phyloP scores from a whole-genome alignment of 1,140 invertebrate genomes.

The Drosophila kohkoa region DNA sequence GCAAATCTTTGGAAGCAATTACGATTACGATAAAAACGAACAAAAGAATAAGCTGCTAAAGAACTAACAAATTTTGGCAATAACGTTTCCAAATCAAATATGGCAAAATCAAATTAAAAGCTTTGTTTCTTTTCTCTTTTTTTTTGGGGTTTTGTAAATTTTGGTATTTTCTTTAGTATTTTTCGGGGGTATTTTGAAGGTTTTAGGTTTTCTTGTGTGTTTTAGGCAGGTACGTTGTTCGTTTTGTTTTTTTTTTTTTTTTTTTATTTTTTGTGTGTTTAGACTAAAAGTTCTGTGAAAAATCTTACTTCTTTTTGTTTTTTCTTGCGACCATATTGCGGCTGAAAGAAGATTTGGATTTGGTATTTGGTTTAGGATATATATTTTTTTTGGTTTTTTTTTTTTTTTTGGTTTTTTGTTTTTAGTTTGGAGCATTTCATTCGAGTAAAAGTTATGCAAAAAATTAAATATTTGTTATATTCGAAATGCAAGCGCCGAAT shows the following conservation, averaged over 20 bases:
- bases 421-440: constrained; percentile 24
- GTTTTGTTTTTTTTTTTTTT: constrained; percentile 12
- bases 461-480: constrained; percentile 19
- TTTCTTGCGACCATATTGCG: constrained; percentile 94
- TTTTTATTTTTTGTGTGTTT: constrained; percentile 30
- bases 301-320: constrained; percentile 98
- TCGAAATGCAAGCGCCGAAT: constrained; percentile 63
- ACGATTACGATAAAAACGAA: constrained; percentile 33
- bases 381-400: constrained; percentile 47
- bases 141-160: constrained; percentile 21
- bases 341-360: constrained; percentile 85
- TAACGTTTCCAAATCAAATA: constrained; percentile 57
- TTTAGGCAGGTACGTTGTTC: constrained; percentile 38
- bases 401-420: constrained; percentile 34
- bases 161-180: constrained; percentile 19
- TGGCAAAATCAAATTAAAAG: constrained; percentile 48
- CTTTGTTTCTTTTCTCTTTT: constrained; percentile 37
- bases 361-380: constrained; percentile 67
- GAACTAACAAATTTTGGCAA: constrained; percentile 56
- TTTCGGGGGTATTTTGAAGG: constrained; percentile 6
- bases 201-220: constrained; percentile 43
- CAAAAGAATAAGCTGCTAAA: constrained; percentile 30
- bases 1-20: constrained; percentile 35
- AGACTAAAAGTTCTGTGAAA: constrained; percentile 75
- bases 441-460: constrained; percentile 23